These are phyloP conservation scores for Crocodylus rhombifer DNA, from an alignment of 2,797 vertebrate species.

Conservation along the genomic window DNA sequence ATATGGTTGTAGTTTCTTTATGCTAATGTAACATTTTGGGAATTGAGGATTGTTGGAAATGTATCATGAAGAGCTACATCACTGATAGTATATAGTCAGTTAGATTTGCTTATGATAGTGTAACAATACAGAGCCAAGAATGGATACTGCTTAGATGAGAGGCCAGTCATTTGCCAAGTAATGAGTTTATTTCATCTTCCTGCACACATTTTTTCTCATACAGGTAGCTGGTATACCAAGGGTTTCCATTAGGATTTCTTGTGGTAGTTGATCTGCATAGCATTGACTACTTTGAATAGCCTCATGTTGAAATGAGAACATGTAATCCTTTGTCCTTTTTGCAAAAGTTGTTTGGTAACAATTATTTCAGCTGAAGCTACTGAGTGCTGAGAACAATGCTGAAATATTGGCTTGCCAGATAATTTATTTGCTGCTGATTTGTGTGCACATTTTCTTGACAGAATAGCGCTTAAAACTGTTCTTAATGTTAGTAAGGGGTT, in stretches of 20 bases:
- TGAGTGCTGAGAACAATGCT: conserved; percentile 65
- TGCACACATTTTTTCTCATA: conserved; percentile 54
- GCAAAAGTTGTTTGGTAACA: conserved; percentile 44
- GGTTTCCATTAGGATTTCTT: conserved; percentile 54
- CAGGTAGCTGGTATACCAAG: conserved; percentile 67
- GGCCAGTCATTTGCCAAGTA: conserved; percentile 57
- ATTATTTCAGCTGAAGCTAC: conserved; percentile 52
- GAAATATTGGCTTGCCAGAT: conserved; percentile 76
- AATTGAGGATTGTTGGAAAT: conserved; percentile 40
- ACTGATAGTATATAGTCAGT: conserved; percentile 10
- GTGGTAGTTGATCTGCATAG: conserved; percentile 58
- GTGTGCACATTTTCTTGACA: conserved; percentile 75
- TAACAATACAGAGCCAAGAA: not conserved
- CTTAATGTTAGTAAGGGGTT: conserved; percentile 54
- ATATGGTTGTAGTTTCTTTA: conserved; percentile 71
- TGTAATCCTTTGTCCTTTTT: conserved; percentile 46
- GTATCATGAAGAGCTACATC: conserved; percentile 6
- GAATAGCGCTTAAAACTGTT: conserved; percentile 62
- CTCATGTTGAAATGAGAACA: conserved; percentile 65
- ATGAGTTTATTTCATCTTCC: conserved; percentile 64
- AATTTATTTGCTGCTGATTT: conserved; percentile 82
- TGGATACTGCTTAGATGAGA: conserved; percentile 47
- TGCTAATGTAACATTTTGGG: conserved; percentile 62
- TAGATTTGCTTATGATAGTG: conserved; percentile 35
- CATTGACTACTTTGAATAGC: conserved; percentile 59